A percentile compares a stretch with the other conserved stretches of the same genome.
Evolutionary conservation across 2,113 vertebrate genomes (phyloP).

Genomic region (Osmerus eperlanus): DNA sequence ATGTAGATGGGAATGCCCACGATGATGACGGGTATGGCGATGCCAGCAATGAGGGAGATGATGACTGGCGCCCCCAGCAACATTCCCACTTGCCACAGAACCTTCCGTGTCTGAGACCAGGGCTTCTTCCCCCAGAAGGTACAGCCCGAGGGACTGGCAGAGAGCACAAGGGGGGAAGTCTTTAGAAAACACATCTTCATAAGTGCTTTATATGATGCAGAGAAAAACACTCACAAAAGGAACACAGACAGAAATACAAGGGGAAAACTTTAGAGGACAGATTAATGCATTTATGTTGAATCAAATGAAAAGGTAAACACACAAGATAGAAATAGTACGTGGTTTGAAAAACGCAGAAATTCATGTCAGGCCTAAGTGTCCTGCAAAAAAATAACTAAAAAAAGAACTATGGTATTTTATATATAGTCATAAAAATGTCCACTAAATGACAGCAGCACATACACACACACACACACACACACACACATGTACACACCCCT

Average conservation of each 20-base stretch:
- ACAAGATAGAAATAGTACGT: no score
- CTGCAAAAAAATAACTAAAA: no score
- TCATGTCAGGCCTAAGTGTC: no score
- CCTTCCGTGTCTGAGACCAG: conserved; percentile 82
- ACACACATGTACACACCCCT: not conserved
- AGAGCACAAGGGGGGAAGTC: conserved; percentile 19
- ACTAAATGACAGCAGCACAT: not conserved
- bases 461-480: not conserved
- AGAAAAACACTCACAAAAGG: no score
- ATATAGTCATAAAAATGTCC: no score
- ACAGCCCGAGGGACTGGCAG: conserved; percentile 82
- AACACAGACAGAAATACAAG: not conserved
- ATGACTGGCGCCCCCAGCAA: conserved; percentile 83
- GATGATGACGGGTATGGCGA: conserved; percentile 85
- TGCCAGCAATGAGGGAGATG: conserved; percentile 81
- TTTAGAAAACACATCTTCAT: not conserved
- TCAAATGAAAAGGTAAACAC: no score
- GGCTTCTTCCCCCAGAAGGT: conserved; percentile 90
- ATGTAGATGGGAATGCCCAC: conserved; percentile 86
- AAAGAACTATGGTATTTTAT: no score
- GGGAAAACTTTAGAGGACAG: not conserved
- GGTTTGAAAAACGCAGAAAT: no score
- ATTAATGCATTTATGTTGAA: not conserved
- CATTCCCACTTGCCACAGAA: conserved; percentile 88
- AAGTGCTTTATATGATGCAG: no score